Conservation (phyloP, 2,888 invertebrate species). For the Myopa tessellatipennis region DNA sequence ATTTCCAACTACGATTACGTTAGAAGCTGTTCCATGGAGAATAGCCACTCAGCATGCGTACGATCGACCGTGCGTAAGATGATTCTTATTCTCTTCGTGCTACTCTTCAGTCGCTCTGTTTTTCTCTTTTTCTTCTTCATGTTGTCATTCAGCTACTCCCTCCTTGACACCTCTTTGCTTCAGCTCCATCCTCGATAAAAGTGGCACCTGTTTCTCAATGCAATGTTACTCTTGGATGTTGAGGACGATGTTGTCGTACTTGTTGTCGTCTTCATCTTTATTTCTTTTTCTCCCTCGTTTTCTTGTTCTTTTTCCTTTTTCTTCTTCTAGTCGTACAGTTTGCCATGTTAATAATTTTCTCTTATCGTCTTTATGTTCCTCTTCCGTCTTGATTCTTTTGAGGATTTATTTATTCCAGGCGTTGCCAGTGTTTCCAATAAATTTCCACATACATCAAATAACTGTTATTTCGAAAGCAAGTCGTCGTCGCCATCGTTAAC, state of each 20-base stretch:
- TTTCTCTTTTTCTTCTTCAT: too few relatives aligned
- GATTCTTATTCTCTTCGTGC: neutral
- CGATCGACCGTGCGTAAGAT: neutral
- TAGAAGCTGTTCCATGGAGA: neutral
- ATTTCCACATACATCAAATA: slow-evolving; percentile 16
- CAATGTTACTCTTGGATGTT: too few relatives aligned
- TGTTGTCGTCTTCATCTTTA: neutral
- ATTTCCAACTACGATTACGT: neutral
- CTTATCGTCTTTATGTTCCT: neutral
- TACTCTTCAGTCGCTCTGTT: too few relatives aligned
- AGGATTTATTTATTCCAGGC: slow-evolving; percentile 6
- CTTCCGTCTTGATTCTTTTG: neutral
- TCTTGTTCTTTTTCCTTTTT: neutral
- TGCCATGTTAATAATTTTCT: neutral
- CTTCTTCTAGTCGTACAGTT: neutral
- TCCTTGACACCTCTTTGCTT: too few relatives aligned
- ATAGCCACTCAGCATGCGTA: neutral
- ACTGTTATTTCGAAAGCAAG: slow-evolving; percentile 1
- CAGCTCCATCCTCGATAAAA: too few relatives aligned
- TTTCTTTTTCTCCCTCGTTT: neutral
- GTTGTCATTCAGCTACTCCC: too few relatives aligned
- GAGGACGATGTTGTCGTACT: too few relatives aligned
- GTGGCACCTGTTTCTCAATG: too few relatives aligned
- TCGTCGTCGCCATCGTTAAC: neutral
- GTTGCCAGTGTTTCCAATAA: neutral